A percentile compares a stretch with the other conserved stretches of the same genome.
Evolutionary conservation across 1,140 invertebrate genomes (phyloP).

Genomic region (Atta colombica): DNA sequence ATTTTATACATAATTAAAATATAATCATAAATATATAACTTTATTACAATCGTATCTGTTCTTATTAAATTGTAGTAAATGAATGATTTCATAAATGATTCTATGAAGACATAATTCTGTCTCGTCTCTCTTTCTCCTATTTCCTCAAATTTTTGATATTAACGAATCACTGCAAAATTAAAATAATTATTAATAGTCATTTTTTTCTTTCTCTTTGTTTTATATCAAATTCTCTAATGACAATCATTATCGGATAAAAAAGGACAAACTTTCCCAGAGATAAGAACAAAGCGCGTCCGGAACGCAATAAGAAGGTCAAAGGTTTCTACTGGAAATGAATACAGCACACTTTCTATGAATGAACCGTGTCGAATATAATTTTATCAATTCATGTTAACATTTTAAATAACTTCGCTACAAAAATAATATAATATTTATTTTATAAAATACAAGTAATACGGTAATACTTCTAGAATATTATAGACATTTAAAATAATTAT

Average conservation of each 20-base stretch:
- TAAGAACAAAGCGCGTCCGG: conserved; percentile 67
- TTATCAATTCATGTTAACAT: conserved; percentile 19
- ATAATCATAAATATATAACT: too few relatives aligned
- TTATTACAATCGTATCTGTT: background rate
- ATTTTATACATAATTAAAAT: background rate
- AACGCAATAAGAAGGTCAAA: conserved; percentile 68
- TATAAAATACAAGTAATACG: background rate
- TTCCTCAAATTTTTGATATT: background rate
- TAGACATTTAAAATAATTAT: conserved; percentile 12
- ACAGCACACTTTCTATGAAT: conserved; percentile 73
- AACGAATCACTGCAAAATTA: background rate
- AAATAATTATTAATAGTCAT: conserved; percentile 57
- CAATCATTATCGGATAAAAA: conserved; percentile 44
- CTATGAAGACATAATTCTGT: too few relatives aligned
- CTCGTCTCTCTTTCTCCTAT: background rate
- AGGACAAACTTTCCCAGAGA: conserved; percentile 56
- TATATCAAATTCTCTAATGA: conserved; percentile 25
- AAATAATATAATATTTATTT: background rate
- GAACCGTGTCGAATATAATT: conserved; percentile 49
- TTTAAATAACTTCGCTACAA: background rate
- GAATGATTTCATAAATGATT: too few relatives aligned
- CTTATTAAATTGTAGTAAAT: background rate
- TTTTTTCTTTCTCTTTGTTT: conserved; percentile 8
- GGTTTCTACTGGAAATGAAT: conserved; percentile 68
- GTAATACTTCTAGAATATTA: background rate